Base-by-base conservation (phyloP, 2,888 invertebrate genomes). In the Criorhina ranunculi region DNA sequence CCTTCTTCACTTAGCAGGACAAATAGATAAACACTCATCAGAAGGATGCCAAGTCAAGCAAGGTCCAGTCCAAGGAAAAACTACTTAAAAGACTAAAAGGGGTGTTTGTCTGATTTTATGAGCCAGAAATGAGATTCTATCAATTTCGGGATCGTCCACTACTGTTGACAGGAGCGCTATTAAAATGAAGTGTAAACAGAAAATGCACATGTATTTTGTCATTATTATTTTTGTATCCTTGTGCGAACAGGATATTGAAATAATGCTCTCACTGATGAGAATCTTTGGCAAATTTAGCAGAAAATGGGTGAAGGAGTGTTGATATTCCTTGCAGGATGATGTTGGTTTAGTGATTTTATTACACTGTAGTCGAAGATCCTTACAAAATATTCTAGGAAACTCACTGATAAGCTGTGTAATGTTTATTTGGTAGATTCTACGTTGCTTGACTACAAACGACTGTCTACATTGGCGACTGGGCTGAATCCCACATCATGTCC, bases 191-290 rank as follows among this genome's bases (percentile, higher is more conserved):
- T 78, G 66, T 11, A 57, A 73, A 51, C 19, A 57, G 60, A 62
- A 62, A 35, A 53, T 46, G 37, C 33, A 37, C 15, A 19, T 53
- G 51, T 35, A 42, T 40, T 15, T 24, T 8, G 9, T 12, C 5
- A 15, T 59, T 15, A n/a, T 35, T 35, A 12, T 40, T 40, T 29
- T 11, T 37, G n/a, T 11, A 62, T 70, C 42, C 29, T 44, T 59
- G 40, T 59, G 19, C n/a, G 12, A 51, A 12, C 70, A 70, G 77
- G 81, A 77, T 57, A 82, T 77, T 70, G 64, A 66, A 82, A 82
- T 44, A 70, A 77, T 37, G 15, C 44, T 64, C 62, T 82, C 51
- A 24, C 31, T 64, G 70, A 66, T 77, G 69, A 57, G 62, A 9
- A 57, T 72, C 60, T 60, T 49, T 60, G 12, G 17, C 60, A 49